These are phyloP conservation scores for Calameuta idolon DNA, from an alignment of 2,888 invertebrate species.

Conservation along the genomic window DNA sequence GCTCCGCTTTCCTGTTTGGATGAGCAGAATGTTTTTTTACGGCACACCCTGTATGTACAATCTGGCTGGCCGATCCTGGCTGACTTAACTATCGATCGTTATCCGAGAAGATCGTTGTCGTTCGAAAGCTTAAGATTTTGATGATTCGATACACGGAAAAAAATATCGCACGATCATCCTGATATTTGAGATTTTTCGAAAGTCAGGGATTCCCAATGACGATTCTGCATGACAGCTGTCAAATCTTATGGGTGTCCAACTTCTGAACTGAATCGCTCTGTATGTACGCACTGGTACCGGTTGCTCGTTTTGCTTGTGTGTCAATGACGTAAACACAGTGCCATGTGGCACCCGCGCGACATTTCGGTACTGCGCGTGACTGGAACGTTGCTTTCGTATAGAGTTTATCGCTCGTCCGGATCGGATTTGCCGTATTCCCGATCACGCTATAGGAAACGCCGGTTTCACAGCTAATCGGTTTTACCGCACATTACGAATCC, in stretches of 20 bases:
- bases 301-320: neutral
- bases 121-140: neutral
- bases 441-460: neutral
- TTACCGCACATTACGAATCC: neutral
- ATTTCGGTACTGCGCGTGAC: constrained; percentile 6
- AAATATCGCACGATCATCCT: neutral
- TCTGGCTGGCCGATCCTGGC: neutral
- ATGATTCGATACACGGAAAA: neutral
- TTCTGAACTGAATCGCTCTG: neutral
- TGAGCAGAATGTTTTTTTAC: neutral
- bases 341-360: neutral
- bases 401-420: constrained; percentile 1
- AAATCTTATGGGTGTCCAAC: neutral
- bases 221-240: neutral
- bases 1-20: neutral
- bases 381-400: neutral
- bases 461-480: neutral
- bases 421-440: neutral
- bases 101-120: neutral
- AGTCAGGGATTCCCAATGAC: neutral
- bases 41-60: neutral
- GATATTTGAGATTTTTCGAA: neutral
- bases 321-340: neutral
- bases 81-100: neutral
- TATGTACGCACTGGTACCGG: neutral